Percentiles rank a stretch among this genome's conserved stretches.
Conservation (phyloP, 2,797 vertebrate genomes). For the Atherinosoma microstoma region DNA sequence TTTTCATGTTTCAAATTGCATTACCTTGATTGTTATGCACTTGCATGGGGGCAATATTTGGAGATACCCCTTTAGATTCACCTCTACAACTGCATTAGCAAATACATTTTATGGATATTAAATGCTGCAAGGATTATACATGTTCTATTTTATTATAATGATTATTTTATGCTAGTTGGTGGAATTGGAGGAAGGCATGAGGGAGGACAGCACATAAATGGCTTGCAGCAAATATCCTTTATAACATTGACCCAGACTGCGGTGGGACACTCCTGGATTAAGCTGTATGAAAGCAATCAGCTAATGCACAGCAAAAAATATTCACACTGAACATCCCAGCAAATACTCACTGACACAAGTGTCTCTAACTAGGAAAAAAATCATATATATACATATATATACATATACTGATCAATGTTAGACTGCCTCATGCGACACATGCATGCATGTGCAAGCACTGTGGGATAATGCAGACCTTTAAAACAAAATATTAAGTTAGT, state of each 20-base stretch:
- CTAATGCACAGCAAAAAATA: background rate
- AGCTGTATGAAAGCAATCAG: background rate
- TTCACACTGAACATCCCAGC: no score
- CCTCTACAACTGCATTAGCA: slow-evolving; percentile 16
- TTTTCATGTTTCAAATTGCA: background rate
- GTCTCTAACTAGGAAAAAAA: no score
- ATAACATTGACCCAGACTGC: background rate
- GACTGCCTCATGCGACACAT: no score
- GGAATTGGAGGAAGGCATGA: background rate
- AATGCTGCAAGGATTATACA: slow-evolving; percentile 8
- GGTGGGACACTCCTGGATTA: slow-evolving; percentile 2
- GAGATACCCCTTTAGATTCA: background rate
- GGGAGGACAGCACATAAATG: background rate
- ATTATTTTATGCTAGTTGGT: background rate
- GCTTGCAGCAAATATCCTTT: background rate
- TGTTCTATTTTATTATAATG: background rate
- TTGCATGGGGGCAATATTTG: background rate
- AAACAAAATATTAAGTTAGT: no score
- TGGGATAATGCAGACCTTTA: no score
- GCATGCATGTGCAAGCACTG: no score
- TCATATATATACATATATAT: no score
- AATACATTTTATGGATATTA: slow-evolving; percentile 16
- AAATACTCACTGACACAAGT: no score
- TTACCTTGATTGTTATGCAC: background rate
- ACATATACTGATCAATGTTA: no score